These are phyloP conservation scores for Axis porcinus DNA, from an alignment of 2,113 vertebrate genomes.

Conservation along the genomic window DNA sequence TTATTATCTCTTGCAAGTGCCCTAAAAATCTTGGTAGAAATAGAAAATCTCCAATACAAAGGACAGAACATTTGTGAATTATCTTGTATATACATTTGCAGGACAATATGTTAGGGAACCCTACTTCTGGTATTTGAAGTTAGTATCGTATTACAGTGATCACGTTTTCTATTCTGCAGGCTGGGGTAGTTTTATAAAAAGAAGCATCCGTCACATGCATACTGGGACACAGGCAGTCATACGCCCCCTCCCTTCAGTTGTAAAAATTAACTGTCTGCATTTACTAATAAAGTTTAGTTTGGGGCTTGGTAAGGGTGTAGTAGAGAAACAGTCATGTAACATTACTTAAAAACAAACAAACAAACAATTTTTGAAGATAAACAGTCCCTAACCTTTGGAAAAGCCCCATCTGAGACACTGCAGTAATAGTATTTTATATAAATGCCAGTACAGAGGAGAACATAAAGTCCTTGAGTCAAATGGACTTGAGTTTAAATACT, in stretches of 20 bases:
- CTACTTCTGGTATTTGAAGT: conserved; percentile 16
- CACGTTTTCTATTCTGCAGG: not conserved
- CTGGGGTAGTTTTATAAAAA: not conserved
- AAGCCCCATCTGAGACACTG: not conserved
- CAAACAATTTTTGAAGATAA: not conserved
- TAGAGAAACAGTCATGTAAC: not conserved
- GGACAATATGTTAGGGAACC: not conserved
- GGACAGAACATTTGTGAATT: not conserved
- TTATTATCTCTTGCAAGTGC: conserved; percentile 4
- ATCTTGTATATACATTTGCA: conserved; percentile 11
- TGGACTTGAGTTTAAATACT: not conserved
- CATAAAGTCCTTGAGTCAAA: not conserved
- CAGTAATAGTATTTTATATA: not conserved
- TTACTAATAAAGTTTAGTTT: not conserved
- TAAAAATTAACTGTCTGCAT: not conserved
- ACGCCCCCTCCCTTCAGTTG: not conserved
- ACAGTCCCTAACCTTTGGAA: not conserved
- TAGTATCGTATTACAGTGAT: not conserved
- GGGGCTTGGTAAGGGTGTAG: not conserved
- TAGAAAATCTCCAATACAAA: not conserved
- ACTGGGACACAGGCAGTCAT: not conserved
- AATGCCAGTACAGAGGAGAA: not conserved
- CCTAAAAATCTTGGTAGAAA: not conserved
- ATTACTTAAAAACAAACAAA: not conserved
- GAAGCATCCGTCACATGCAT: not conserved